A percentile compares a stretch with the other conserved stretches of the same genome.
These are phyloP conservation scores for Euglossa dilemma DNA, from an alignment of 1,140 invertebrate genomes.

Conservation along the genomic window DNA sequence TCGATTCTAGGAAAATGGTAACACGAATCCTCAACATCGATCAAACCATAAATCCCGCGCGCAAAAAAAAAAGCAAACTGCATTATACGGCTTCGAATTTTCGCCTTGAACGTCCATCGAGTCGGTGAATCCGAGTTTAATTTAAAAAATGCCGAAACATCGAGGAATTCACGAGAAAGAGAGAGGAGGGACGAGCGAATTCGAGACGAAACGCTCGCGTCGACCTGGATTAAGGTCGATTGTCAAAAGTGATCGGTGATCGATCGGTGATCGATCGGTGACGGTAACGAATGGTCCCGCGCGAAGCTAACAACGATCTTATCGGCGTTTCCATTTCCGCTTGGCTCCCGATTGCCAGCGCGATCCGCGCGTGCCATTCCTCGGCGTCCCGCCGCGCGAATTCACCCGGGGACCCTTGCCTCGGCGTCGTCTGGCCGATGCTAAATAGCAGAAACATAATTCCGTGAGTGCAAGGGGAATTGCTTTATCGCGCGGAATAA, in stretches of 20 bases:
- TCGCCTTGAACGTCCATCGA: not conserved
- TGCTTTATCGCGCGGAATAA: conserved; percentile 81
- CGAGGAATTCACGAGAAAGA: too few relatives aligned
- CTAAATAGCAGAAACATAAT: conserved; percentile 79
- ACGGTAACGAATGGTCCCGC: conserved; percentile 70
- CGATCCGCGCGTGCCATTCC: conserved; percentile 31
- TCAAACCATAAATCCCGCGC: too few relatives aligned
- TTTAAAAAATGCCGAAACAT: not conserved
- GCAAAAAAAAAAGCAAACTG: too few relatives aligned
- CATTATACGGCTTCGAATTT: not conserved
- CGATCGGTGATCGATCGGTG: conserved; percentile 69
- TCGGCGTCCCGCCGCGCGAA: conserved; percentile 12
- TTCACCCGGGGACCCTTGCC: conserved; percentile 37
- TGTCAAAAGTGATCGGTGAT: conserved; percentile 61
- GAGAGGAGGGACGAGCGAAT: not conserved
- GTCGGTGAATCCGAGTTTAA: not conserved
- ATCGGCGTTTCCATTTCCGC: conserved; percentile 65
- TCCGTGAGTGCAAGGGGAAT: conserved; percentile 75
- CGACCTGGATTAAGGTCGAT: conserved; percentile 51
- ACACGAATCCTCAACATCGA: too few relatives aligned
- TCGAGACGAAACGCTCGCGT: conserved; percentile 35
- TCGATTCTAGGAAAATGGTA: too few relatives aligned
- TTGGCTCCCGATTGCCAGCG: not conserved
- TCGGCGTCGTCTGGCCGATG: conserved; percentile 63
- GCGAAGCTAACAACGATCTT: conserved; percentile 59